A percentile compares a stretch with the other conserved stretches of the same genome.
Evolutionary conservation across 2,113 vertebrate genomes (phyloP).

Genomic region (Crotophaga sulcirostris): DNA sequence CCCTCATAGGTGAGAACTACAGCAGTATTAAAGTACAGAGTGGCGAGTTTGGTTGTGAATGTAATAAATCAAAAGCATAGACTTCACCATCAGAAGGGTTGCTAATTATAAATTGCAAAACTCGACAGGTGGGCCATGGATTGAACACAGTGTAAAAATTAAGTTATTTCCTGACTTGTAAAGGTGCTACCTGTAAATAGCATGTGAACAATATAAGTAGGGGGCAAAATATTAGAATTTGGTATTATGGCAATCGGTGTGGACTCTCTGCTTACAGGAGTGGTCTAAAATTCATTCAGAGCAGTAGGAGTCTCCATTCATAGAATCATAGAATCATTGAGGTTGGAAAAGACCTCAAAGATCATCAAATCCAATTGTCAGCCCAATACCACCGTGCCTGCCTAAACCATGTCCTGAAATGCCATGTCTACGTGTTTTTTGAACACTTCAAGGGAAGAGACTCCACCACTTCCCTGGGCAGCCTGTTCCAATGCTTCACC

Average conservation of each 20-base stretch:
- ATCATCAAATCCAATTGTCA: too few relatives aligned
- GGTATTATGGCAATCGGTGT: neutral
- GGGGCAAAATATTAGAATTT: neutral
- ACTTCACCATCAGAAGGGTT: neutral
- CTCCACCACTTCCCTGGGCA: too few relatives aligned
- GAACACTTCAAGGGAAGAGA: too few relatives aligned
- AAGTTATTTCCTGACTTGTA: neutral
- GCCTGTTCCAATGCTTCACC: too few relatives aligned
- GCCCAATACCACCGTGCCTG: too few relatives aligned
- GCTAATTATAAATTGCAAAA: neutral
- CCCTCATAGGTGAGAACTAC: neutral
- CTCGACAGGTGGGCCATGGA: neutral
- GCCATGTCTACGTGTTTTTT: too few relatives aligned
- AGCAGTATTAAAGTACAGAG: neutral
- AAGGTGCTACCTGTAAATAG: neutral
- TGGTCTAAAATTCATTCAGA: neutral
- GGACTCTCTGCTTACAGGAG: neutral
- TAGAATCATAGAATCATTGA: too few relatives aligned
- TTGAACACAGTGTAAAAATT: neutral
- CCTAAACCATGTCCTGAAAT: too few relatives aligned
- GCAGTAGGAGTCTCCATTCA: neutral
- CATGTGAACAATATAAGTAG: neutral
- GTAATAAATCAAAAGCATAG: neutral
- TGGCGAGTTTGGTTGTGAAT: neutral
- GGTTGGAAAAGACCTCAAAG: too few relatives aligned